Conservation (phyloP, 2,113 vertebrate species). For the Sylvicapra grimmia region DNA sequence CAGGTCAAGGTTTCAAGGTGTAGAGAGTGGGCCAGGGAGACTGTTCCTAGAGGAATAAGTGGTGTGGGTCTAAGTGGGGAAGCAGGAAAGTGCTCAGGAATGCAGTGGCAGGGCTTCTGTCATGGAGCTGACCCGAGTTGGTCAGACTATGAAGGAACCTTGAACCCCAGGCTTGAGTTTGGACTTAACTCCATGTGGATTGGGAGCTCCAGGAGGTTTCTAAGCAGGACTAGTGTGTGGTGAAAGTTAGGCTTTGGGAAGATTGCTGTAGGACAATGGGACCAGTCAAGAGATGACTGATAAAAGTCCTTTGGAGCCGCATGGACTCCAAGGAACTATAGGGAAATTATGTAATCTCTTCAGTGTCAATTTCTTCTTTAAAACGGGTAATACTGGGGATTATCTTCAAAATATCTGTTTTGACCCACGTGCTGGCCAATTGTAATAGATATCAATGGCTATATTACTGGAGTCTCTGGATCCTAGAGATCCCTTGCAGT, state of each 20-base stretch:
- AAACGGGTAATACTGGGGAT: neutral
- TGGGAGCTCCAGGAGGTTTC: neutral
- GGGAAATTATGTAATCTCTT: neutral
- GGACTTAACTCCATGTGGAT: neutral
- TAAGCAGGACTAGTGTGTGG: neutral
- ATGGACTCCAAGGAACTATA: neutral
- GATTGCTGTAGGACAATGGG: neutral
- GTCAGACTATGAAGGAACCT: neutral
- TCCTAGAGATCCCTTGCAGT: neutral
- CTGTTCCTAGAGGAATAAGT: neutral
- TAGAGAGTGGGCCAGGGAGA: neutral
- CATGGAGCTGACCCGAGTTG: neutral
- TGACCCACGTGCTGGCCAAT: neutral
- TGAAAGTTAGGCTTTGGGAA: neutral
- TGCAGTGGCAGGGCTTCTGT: neutral
- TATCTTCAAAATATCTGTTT: neutral
- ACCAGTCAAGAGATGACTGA: neutral
- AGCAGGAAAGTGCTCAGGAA: neutral
- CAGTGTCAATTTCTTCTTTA: neutral
- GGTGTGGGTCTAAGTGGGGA: neutral
- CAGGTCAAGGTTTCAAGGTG: neutral
- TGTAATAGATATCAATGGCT: neutral
- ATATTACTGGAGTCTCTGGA: neutral
- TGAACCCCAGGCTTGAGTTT: neutral
- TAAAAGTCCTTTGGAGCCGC: neutral